Evolutionary conservation across 2,113 vertebrate species (phyloP), one percentile per base, ranked within the genome.

Genomic region (Pluvianellus socialis): DNA sequence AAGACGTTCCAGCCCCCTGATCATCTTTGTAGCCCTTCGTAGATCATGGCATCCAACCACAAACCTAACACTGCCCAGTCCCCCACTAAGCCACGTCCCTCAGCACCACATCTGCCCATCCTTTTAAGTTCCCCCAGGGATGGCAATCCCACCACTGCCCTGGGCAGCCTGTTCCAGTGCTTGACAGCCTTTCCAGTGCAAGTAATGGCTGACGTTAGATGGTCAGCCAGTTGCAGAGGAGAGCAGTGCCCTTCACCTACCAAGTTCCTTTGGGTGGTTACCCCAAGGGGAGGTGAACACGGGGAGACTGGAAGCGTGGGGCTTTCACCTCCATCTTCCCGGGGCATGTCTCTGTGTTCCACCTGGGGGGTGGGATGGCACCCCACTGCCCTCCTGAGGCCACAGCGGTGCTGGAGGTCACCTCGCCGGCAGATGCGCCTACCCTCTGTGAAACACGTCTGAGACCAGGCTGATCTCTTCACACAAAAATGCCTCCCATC

Each of bases 71-170:
- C 14, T 44, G 21, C 27, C 50, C 61, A 33, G 17, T 1, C 7
- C 33, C 56, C 5, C 42, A 28, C 14, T 32, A 28, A 17, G 2
- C 33, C 42, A 1, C 3, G 1, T 21, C 47, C 30, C 42, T 44
- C 7, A 84, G 27, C 9, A 1, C 40, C 49, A 12, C 3, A 0
- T 17, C 70, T 28, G 6, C 19, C 5, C 0, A 2, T 4, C 50
- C n/a, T 14, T n/a, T 52, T 18, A 19, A 47, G 11, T 5, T 2
- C 12, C 40, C 8, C 30, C 61, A 44, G 26, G 45, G 52, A 7
- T 24, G 52, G 52, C 2, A n/a, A 35, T 66, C 26, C 53, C 27
- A 38, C 21, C 30, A 4, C 59, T 40, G 1, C 40, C 33, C 14
- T 16, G 38, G 50, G 23, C 21, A 77, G 24, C 62, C 58, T 26